Conservation (phyloP, 1,140 invertebrate species). For the Papilio xuthus region DNA sequence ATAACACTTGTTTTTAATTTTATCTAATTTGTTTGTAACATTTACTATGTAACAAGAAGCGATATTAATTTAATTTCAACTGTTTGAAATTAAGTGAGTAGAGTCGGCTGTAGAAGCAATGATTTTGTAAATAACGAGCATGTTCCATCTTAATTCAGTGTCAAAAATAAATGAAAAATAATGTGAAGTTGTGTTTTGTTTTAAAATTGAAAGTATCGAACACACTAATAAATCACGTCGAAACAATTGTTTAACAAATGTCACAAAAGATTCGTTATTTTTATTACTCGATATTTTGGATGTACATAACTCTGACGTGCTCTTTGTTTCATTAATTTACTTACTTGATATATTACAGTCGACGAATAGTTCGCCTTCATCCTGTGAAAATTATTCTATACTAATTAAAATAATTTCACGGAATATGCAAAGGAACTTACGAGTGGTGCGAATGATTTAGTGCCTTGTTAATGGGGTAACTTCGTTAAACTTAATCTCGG, state of each 20-base stretch:
- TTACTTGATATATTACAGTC: slow-evolving; percentile 16
- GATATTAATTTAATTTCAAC: neutral
- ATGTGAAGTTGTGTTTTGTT: neutral
- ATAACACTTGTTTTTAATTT: slow-evolving; percentile 62
- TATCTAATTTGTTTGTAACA: neutral
- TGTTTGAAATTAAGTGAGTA: neutral
- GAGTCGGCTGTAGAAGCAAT: neutral
- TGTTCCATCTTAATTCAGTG: neutral
- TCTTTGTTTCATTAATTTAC: slow-evolving; percentile 15
- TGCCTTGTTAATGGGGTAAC: slow-evolving; percentile 72
- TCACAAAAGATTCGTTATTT: neutral
- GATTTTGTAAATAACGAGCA: neutral
- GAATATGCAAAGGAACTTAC: slow-evolving; percentile 58
- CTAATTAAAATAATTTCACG: slow-evolving; percentile 46
- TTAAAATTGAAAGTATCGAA: neutral
- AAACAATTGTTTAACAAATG: neutral
- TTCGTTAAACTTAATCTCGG: slow-evolving; percentile 61
- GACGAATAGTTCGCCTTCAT: slow-evolving; percentile 12
- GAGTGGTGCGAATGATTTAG: slow-evolving; percentile 72
- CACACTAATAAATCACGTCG: neutral
- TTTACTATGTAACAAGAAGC: neutral
- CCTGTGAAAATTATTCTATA: slow-evolving; percentile 17
- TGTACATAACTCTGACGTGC: neutral
- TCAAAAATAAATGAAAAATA: neutral
- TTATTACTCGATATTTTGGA: neutral